A percentile compares a stretch with the other conserved stretches of the same genome.
Conservation (phyloP, 1,140 invertebrate species). For the Pseudomyrmex pallidus region DNA sequence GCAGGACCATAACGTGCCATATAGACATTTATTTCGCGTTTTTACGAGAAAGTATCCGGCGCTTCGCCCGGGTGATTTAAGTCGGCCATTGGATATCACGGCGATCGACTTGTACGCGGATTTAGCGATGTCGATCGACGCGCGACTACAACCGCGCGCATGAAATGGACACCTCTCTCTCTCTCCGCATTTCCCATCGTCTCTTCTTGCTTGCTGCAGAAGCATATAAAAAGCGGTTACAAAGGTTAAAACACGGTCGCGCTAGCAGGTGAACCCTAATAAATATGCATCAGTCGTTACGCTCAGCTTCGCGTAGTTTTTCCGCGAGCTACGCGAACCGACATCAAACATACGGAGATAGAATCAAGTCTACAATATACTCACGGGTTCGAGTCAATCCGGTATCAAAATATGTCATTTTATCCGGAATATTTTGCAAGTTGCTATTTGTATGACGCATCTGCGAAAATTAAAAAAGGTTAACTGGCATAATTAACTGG, state of each 20-base stretch:
- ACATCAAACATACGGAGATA: neutral
- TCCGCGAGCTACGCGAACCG: constrained; percentile 49
- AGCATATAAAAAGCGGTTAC: constrained; percentile 47
- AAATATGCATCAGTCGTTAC: constrained; percentile 63
- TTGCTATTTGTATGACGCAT: constrained; percentile 14
- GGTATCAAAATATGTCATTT: constrained; percentile 13
- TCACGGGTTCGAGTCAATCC: constrained; percentile 12
- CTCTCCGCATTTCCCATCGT: neutral
- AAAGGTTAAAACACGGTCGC: constrained; percentile 48
- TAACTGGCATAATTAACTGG: constrained; percentile 12
- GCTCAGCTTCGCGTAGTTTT: constrained; percentile 54
- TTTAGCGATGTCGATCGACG: constrained; percentile 28
- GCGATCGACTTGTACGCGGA: constrained; percentile 34
- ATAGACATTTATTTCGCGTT: constrained; percentile 29
- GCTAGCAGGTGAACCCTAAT: constrained; percentile 61
- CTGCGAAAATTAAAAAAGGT: neutral
- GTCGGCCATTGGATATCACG: constrained; percentile 8
- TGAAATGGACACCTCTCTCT: neutral
- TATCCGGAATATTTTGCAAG: constrained; percentile 26
- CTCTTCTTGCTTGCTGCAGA: constrained; percentile 9
- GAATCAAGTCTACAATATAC: neutral
- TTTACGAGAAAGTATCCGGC: constrained; percentile 44
- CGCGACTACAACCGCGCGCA: constrained; percentile 20
- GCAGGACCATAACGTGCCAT: neutral
- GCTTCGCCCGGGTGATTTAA: constrained; percentile 35